These are phyloP conservation scores for Mustelus asterias DNA, from an alignment of 2,113 vertebrate species.

Conservation along the genomic window DNA sequence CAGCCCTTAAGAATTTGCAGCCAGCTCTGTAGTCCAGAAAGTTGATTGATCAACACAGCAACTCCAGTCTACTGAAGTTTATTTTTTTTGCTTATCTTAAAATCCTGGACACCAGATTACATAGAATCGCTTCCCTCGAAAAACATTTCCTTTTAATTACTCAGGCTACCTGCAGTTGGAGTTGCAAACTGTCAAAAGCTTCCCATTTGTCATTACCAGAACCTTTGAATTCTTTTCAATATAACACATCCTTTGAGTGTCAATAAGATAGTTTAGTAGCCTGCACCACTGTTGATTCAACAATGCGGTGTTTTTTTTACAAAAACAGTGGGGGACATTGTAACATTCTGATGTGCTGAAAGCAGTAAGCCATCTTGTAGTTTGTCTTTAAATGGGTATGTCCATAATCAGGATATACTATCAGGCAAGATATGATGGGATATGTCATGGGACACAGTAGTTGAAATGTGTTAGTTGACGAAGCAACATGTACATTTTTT, in stretches of 20 bases:
- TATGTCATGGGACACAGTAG: no score
- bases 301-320: neutral
- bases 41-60: neutral
- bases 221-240: neutral
- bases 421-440: no score
- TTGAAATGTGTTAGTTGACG: no score
- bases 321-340: neutral
- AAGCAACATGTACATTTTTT: no score
- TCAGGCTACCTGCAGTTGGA: neutral
- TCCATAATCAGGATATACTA: no score
- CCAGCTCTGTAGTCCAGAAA: neutral
- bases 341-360: neutral
- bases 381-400: no score
- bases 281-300: neutral
- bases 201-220: neutral
- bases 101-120: neutral
- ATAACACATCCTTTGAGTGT: neutral
- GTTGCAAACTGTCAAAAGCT: neutral
- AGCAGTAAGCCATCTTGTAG: neutral
- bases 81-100: neutral
- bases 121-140: no score
- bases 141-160: conserved; percentile 1
- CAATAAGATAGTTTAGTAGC: neutral
- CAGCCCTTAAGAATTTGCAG: neutral
- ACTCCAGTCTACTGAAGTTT: neutral